Percentiles rank a stretch among this genome's conserved stretches.
phyloP scores from a whole-genome alignment of 2,113 vertebrate species.

The Gymnocephalus cernua region DNA sequence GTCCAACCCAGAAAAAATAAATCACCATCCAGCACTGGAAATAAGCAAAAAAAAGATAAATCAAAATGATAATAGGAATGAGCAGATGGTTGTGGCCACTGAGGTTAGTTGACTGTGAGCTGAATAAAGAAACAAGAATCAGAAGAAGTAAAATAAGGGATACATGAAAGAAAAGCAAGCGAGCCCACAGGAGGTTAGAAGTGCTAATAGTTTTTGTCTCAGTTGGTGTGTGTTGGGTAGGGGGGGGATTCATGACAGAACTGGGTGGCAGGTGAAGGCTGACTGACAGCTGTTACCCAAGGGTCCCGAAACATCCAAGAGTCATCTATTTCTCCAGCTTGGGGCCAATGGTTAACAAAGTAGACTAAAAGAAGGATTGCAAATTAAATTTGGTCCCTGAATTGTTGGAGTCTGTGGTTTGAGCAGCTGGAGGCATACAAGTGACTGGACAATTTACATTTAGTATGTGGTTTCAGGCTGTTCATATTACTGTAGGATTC shows the following conservation, averaged over 20 bases:
- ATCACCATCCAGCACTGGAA: conserved; percentile 11
- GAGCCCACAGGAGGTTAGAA: conserved; percentile 62
- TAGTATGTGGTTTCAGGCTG: conserved; percentile 31
- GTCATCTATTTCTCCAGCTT: conserved; percentile 58
- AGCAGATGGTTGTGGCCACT: conserved; percentile 48
- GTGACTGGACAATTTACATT: conserved; percentile 46
- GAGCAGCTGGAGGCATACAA: conserved; percentile 47
- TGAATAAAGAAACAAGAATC: conserved; percentile 51
- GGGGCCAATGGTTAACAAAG: conserved; percentile 28
- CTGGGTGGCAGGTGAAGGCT: conserved; percentile 75
- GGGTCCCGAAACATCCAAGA: conserved; percentile 46
- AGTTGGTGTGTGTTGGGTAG: conserved; percentile 27
- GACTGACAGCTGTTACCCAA: conserved; percentile 65
- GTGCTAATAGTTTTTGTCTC: conserved; percentile 75
- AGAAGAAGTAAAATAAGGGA: conserved; percentile 38
- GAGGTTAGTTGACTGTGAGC: conserved; percentile 38
- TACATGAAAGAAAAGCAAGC: conserved; percentile 4
- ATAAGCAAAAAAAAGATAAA: conserved; percentile 14
- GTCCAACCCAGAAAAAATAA: conserved; percentile 12
- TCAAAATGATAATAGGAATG: conserved; percentile 30
- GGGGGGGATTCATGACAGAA: conserved; percentile 65
- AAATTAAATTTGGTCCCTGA: conserved; percentile 38
- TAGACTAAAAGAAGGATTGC: conserved; percentile 24
- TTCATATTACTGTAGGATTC: conserved; percentile 6
- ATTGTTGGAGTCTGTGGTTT: conserved; percentile 43